These are phyloP conservation scores for Aleiodes sp. DNA, from an alignment of 1,140 invertebrate genomes.

Conservation along the genomic window DNA sequence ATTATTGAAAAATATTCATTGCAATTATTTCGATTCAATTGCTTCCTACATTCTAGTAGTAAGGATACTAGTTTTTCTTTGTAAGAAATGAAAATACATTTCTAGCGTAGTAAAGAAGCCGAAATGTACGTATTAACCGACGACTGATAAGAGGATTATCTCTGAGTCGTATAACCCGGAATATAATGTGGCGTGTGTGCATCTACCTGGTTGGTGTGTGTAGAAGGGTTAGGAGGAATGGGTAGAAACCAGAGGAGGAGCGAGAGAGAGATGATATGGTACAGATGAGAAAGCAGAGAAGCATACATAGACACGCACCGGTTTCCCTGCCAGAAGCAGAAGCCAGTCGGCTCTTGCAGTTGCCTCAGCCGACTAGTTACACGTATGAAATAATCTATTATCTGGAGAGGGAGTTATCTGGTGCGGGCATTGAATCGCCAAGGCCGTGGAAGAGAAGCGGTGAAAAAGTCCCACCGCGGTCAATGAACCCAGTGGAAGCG, in stretches of 20 bases:
- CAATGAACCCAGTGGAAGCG: conserved; percentile 52
- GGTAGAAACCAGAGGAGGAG: neutral
- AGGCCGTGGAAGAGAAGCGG: conserved; percentile 57
- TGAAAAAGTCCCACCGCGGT: conserved; percentile 59
- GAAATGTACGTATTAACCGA: neutral
- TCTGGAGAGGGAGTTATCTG: conserved; percentile 60
- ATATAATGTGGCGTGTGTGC: conserved; percentile 18
- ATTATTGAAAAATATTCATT: too few relatives aligned
- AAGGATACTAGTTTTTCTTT: too few relatives aligned
- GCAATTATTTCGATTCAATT: too few relatives aligned
- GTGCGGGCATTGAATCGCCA: conserved; percentile 65
- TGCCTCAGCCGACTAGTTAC: conserved; percentile 53
- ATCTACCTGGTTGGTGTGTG: neutral
- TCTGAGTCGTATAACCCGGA: neutral
- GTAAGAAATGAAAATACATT: too few relatives aligned
- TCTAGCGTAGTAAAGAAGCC: neutral
- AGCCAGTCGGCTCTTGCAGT: neutral
- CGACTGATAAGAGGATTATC: conserved; percentile 2
- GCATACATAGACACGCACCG: neutral
- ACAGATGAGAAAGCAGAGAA: neutral
- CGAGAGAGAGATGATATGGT: neutral
- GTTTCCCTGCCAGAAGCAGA: conserved; percentile 41
- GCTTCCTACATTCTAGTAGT: too few relatives aligned
- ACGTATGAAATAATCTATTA: conserved; percentile 64
- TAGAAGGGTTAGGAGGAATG: neutral